Evolutionary conservation across 2,113 vertebrate genomes (phyloP).

Genomic region (Elephantulus edwardii): DNA sequence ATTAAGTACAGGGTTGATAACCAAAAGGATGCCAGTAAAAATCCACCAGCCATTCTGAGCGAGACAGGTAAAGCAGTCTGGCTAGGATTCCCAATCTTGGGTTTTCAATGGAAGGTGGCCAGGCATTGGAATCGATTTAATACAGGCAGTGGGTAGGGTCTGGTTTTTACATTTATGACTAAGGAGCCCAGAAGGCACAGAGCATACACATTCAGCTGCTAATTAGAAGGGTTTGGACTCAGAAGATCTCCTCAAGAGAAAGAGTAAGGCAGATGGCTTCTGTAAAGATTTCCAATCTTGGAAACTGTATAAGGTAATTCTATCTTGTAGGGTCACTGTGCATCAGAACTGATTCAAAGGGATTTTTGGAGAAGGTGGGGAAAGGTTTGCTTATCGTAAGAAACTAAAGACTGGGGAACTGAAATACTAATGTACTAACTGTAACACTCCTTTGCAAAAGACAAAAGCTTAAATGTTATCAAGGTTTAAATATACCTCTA

Average conservation of each 20-base stretch:
- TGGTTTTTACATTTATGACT: too few species aligned
- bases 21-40: background rate
- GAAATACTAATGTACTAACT: constrained; percentile 1
- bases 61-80: background rate
- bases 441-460: background rate
- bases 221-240: too few species aligned
- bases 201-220: too few species aligned
- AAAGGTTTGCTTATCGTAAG: background rate
- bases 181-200: too few species aligned
- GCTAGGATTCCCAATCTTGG: too few species aligned
- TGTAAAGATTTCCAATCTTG: too few species aligned
- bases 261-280: too few species aligned
- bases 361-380: background rate
- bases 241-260: too few species aligned
- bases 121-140: too few species aligned
- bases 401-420: background rate
- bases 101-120: too few species aligned
- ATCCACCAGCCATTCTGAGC: background rate
- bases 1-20: background rate
- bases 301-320: too few species aligned
- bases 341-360: background rate
- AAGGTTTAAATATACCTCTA: constrained; percentile 52
- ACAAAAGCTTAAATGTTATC: background rate
- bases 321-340: background rate
- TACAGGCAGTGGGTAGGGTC: too few species aligned